phyloP scores from a whole-genome alignment of 1,140 invertebrate genomes.

The Magallana ariakensis region DNA sequence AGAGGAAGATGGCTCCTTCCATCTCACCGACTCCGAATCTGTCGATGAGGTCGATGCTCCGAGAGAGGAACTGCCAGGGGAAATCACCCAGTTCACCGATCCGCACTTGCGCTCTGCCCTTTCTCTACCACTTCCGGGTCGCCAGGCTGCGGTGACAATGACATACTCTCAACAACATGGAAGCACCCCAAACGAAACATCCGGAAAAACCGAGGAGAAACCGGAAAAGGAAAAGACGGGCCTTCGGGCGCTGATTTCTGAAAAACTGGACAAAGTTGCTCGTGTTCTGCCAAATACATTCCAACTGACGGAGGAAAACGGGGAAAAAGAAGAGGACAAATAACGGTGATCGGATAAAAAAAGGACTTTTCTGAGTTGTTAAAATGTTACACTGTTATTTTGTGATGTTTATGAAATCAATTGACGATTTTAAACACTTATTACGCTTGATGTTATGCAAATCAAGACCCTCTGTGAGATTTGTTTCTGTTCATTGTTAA shows the following conservation, averaged over 20 bases:
- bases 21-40: conserved; percentile 1
- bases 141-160: not conserved
- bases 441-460: too few relatives aligned
- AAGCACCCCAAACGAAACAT: not conserved
- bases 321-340: conserved; percentile 16
- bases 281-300: conserved; percentile 43
- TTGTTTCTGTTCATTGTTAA: too few relatives aligned
- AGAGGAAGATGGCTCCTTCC: not conserved
- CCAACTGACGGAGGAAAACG: conserved; percentile 25
- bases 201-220: not conserved
- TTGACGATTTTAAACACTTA: too few relatives aligned
- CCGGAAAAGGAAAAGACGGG: not conserved
- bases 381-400: too few relatives aligned
- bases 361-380: too few relatives aligned
- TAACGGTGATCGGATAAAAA: not conserved
- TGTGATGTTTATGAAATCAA: too few relatives aligned
- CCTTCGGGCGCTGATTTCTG: not conserved
- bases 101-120: conserved; percentile 27
- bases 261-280: conserved; percentile 42
- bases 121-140: conserved; percentile 35
- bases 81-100: conserved; percentile 37
- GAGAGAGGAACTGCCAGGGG: conserved; percentile 38
- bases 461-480: too few relatives aligned
- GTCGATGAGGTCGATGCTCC: not conserved
- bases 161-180: conserved; percentile 9